Evolutionary conservation across 2,113 vertebrate species (phyloP), one percentile per base, ranked within the genome.

Genomic region (Podocnemis expansa): DNA sequence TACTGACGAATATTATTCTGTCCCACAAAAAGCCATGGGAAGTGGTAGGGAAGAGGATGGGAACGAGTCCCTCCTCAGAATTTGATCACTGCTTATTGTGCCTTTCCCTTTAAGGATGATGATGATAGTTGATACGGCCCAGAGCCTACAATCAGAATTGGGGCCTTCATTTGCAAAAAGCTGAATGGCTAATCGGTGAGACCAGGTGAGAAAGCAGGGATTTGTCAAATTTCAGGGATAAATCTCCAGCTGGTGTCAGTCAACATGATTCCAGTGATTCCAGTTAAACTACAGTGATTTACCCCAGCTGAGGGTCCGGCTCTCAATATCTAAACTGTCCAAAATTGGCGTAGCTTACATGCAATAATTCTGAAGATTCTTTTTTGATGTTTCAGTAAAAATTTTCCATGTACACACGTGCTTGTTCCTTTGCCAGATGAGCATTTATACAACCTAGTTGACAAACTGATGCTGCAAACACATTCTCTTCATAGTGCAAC

Each of bases 121-220:
- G 0, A 38, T 1, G 2, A 10, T 81, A 16, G 34, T n/a, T 21
- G 9, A 93, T 41, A 88, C 3, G 10, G 88, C 54, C 89, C 60
- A 4, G 93, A 81, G 55, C 86, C 88, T 0, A 80, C 86, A 95
- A 89, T 96, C 89, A 93, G 92, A 83, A 95, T 93, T 90, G 89
- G 88, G 52, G 79, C 3, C 93, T 55, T 90, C 88, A 81, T 78
- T 94, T 85, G 86, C 91, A 94, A 95, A 97, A 96, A 94, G 97
- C 93, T 8, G n/a, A 38, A 67, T 4, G 51, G 51, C 51, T 4
- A 13, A 58, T 58, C 29, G 24, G 24, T 75, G 73, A 41, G 24
- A 5, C 43, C 34, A 43, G 4, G 81, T 95, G 90, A 70, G 55
- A 87, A 85, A 83, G 5, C 13, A 80, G 80, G 84, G 91, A 85